These are phyloP conservation scores for Pipistrellus pygmaeus DNA, from an alignment of 2,797 vertebrate species.

Conservation along the genomic window DNA sequence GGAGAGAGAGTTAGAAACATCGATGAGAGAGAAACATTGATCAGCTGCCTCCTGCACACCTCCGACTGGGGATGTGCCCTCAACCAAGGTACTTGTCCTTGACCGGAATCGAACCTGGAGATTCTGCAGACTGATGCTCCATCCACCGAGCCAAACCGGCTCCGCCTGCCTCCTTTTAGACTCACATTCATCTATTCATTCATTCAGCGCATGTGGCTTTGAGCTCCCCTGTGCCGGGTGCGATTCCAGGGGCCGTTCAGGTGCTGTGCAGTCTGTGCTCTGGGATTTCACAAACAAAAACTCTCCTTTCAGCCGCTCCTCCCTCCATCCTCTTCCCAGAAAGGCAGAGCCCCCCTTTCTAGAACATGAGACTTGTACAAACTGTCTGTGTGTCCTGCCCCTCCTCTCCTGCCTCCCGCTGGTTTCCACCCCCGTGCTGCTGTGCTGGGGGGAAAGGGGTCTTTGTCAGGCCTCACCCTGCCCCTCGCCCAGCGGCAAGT, in stretches of 20 bases:
- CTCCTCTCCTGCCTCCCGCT: background rate
- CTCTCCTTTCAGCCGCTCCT: background rate
- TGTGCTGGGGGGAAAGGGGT: background rate
- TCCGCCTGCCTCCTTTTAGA: background rate
- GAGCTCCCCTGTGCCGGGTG: background rate
- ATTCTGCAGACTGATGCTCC: too few species aligned
- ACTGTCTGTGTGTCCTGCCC: background rate
- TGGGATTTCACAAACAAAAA: background rate
- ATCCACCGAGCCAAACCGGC: too few species aligned
- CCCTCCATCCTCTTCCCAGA: background rate
- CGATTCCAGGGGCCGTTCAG: background rate
- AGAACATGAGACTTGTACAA: background rate
- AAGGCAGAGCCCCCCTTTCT: background rate
- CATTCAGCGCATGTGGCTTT: too few species aligned
- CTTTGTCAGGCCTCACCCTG: background rate
- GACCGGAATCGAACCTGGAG: too few species aligned
- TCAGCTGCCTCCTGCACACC: too few species aligned
- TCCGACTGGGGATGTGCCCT: too few species aligned
- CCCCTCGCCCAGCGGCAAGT: background rate
- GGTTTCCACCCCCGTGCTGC: background rate
- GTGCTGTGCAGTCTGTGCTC: too few species aligned
- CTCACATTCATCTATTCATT: background rate
- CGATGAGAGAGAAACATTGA: too few species aligned
- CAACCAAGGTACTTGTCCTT: too few species aligned
- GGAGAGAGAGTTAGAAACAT: too few species aligned